Conservation (phyloP, 1,140 invertebrate species). For the Hermatobates lingyangjiaoensis region DNA sequence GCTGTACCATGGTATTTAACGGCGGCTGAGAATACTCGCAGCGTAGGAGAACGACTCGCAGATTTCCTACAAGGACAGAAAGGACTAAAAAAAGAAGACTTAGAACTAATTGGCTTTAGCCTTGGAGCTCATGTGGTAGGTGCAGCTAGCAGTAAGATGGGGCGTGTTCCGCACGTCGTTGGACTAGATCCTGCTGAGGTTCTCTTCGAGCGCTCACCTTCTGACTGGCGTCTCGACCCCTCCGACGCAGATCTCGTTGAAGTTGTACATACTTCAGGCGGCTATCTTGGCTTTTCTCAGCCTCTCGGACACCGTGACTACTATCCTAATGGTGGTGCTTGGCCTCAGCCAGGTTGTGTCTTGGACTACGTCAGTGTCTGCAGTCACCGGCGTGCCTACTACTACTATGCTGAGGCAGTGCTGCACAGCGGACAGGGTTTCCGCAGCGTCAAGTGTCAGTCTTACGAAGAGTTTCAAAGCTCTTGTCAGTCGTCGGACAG, state of each 20-base stretch:
- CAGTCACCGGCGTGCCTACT: conserved; percentile 29
- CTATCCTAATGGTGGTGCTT: conserved; percentile 37
- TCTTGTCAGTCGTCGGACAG: not conserved
- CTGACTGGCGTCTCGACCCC: conserved; percentile 16
- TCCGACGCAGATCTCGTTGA: conserved; percentile 34
- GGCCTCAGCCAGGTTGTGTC: conserved; percentile 41
- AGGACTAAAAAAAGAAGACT: conserved; percentile 10
- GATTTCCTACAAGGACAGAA: conserved; percentile 18
- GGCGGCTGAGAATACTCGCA: conserved; percentile 17
- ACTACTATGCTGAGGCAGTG: conserved; percentile 29
- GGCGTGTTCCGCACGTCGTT: conserved; percentile 20
- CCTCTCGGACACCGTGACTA: conserved; percentile 37
- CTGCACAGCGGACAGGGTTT: conserved; percentile 21
- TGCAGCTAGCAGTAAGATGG: conserved; percentile 21
- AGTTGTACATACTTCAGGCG: conserved; percentile 37
- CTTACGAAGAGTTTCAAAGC: conserved; percentile 29
- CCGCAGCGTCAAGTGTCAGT: conserved; percentile 30
- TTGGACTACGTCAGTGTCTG: conserved; percentile 23
- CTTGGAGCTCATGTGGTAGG: conserved; percentile 22
- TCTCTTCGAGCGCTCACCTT: conserved; percentile 18
- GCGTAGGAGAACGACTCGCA: conserved; percentile 7
- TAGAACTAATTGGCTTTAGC: conserved; percentile 21
- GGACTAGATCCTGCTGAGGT: conserved; percentile 23
- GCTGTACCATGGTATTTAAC: conserved; percentile 18
- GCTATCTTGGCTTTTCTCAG: conserved; percentile 31